Evolutionary conservation across 37 sponge, comb jelly and placozoan species (phyloP).

Genomic region (Oopsacas minuta): DNA sequence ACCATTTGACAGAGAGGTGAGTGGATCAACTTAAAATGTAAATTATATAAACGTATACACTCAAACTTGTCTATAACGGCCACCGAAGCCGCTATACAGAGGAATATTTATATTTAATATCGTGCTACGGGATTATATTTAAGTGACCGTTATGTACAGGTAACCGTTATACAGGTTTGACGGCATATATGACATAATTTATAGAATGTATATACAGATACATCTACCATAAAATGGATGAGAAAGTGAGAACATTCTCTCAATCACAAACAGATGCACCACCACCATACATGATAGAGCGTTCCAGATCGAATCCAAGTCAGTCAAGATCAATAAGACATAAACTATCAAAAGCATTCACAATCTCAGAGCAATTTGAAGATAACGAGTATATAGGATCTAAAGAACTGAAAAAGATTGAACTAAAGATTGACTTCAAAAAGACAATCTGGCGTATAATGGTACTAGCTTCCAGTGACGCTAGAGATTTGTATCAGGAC

Average conservation of each 20-base stretch:
- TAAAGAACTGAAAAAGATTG: conserved; percentile 6
- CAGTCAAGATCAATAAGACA: not conserved
- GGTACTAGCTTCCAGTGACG: not conserved
- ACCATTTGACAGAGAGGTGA: not conserved
- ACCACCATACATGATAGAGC: not conserved
- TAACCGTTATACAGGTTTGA: no score
- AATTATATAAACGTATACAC: no score
- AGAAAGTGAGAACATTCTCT: not conserved
- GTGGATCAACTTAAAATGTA: no score
- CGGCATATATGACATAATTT: no score
- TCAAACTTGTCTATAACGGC: no score
- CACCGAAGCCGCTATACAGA: no score
- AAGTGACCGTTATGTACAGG: no score
- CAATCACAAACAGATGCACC: not conserved
- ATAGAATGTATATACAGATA: not conserved
- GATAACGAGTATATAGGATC: not conserved
- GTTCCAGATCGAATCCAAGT: not conserved
- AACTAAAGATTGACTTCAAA: conserved; percentile 5
- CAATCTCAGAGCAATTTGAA: not conserved
- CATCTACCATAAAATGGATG: not conserved
- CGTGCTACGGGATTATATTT: no score
- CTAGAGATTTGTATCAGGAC: not conserved
- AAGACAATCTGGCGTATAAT: conserved; percentile 5
- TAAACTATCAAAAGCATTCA: not conserved
- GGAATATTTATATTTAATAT: no score